Evolutionary conservation across 2,113 vertebrate genomes (phyloP).

Genomic region (Casuarius casuarius): DNA sequence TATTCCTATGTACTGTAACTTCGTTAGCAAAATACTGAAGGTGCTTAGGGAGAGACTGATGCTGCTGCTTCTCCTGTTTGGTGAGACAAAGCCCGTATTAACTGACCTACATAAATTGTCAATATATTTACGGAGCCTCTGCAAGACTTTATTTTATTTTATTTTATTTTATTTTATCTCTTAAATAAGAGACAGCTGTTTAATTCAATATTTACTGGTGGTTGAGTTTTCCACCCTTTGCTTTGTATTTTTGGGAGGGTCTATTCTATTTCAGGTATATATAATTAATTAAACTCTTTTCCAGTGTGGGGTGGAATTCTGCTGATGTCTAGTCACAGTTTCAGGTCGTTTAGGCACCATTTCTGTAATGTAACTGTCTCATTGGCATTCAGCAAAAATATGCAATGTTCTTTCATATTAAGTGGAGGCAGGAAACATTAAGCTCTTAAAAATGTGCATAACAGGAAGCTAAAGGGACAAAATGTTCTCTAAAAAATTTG

Average conservation of each 20-base stretch:
- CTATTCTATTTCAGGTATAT: slow-evolving; percentile 7
- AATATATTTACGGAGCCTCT: slow-evolving; percentile 32
- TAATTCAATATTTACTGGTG: neutral
- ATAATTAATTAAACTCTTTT: slow-evolving; percentile 20
- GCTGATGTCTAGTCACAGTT: slow-evolving; percentile 25
- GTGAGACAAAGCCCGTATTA: slow-evolving; percentile 71
- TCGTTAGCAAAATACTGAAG: slow-evolving; percentile 75
- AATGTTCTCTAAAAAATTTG: slow-evolving; percentile 52
- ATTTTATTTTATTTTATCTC: neutral
- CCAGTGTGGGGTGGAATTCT: neutral
- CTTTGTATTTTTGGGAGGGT: neutral
- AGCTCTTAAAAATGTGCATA: slow-evolving; percentile 63
- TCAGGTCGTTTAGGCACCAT: neutral
- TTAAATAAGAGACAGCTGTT: neutral
- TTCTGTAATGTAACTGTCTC: slow-evolving; percentile 57
- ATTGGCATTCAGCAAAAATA: slow-evolving; percentile 63
- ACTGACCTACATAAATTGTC: slow-evolving; percentile 66
- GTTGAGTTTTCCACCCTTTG: neutral
- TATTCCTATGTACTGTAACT: slow-evolving; percentile 79
- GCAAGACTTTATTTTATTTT: neutral
- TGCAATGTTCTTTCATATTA: slow-evolving; percentile 62
- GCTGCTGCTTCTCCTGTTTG: slow-evolving; percentile 41
- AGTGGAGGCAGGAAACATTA: slow-evolving; percentile 67
- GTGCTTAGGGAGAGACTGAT: slow-evolving; percentile 58
- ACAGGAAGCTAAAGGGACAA: slow-evolving; percentile 45